Evolutionary conservation across 2,888 invertebrate genomes (phyloP), one percentile per base, ranked within the genome.

Genomic region (Alviniconcha strummeri): DNA sequence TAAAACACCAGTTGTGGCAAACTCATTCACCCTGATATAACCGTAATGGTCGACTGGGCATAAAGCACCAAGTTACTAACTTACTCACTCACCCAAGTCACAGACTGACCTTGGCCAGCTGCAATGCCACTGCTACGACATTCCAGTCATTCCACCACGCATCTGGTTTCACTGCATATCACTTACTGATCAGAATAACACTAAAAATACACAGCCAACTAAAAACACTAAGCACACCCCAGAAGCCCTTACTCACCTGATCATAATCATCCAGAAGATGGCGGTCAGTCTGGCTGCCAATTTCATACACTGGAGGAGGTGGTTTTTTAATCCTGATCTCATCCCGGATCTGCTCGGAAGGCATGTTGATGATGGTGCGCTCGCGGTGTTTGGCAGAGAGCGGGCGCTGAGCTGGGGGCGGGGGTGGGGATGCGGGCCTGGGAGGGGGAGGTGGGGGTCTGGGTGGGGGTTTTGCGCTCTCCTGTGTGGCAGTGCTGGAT

Each of bases 271-370:
- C 87, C 60, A 91, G 85, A 17, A 91, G 87, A 55, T 88, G 85
- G 81, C 87, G 87, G 75, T 90, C 91, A 17, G 92, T 92, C 86
- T 92, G 92, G 75, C 88, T 88, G 67, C 90, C 90, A 4, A 89
- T 89, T 81, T 85, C 87, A 81, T 89, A 89, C 60, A 87, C 86
- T 17, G 69, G 77, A 5, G 71, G 79, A 6, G 90, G 89, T 84
- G 90, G 91, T 56, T 84, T 81, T 72, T 86, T 86, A 4, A 89
- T 88, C n/a, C 80, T 79, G 56, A 90, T 90, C 52, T 90, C 89
- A 76, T 90, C 89, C 3, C 86, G 76, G 5, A 84, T 83, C 57
- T 82, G 77, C 9, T 86, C 84, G 74, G 89, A 88, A 0, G 88
- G 87, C 55, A 85, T 56, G 84, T 89, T 90, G 82, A 90, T 91